A percentile compares a stretch with the other conserved stretches of the same genome.
Conservation (phyloP, 2,797 vertebrate species). For the Fistularia commersonii region DNA sequence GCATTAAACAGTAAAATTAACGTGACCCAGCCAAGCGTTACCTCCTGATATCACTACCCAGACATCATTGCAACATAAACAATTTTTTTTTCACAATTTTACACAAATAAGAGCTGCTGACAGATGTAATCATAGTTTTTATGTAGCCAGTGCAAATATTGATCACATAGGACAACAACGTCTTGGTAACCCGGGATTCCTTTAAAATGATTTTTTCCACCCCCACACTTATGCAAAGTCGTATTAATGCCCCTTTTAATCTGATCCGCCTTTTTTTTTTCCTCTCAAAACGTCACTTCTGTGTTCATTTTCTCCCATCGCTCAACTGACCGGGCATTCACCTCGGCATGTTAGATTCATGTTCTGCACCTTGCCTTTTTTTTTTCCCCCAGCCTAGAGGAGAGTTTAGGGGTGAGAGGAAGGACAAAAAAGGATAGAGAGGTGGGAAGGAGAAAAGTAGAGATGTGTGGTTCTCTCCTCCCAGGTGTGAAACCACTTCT, state of each 20-base stretch:
- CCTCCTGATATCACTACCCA: no score
- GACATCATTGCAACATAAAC: no score
- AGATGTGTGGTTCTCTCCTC: slow-evolving; percentile 30
- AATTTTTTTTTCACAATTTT: no score
- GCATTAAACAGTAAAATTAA: no score
- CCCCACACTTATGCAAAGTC: neutral
- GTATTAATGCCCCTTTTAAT: neutral
- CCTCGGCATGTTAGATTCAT: neutral
- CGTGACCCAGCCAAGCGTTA: no score
- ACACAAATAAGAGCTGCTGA: no score
- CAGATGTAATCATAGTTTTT: no score
- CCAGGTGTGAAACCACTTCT: no score
- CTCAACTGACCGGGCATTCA: neutral
- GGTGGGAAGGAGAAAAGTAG: slow-evolving; percentile 17
- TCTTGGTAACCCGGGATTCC: no score
- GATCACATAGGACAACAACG: no score
- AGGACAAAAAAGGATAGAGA: slow-evolving; percentile 15
- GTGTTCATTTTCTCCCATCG: slow-evolving; percentile 6
- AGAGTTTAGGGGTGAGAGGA: slow-evolving; percentile 17
- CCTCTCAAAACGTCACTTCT: slow-evolving; percentile 3
- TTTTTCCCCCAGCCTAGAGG: slow-evolving; percentile 20
- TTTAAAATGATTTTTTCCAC: no score
- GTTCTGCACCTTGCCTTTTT: slow-evolving; percentile 18
- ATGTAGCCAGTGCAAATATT: no score
- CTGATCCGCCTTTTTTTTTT: neutral